Evolutionary conservation across 2,888 invertebrate species (phyloP), one percentile per base, ranked within the genome.

Genomic region (Zonitis immaculata): DNA sequence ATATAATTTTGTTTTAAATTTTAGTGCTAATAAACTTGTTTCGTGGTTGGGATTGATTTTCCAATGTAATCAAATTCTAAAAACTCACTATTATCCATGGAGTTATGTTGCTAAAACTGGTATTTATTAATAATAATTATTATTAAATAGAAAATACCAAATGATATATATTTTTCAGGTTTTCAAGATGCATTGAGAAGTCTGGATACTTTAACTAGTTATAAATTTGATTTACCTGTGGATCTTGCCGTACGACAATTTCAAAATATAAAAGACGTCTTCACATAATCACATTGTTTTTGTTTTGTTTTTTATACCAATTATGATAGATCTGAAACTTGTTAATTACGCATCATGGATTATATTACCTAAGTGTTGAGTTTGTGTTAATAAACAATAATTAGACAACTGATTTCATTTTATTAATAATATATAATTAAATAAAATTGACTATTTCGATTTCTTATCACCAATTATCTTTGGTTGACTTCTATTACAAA

Each of bases 171-270:
- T 28, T 56, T 67, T 64, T 61, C 69, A 88, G 97, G 96, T 44
- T 98, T 98, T 75, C 95, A 96, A 73, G 99, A 99, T 76, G 86
- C 95, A 16, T 79, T 97, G 60, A 88, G 90, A 63, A 90, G 95
- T 53, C 79, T 99, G 66, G 97, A 98, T 70, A 85, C 86, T 50
- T 79, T 99, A 48, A 88, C 89, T 48, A 83, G 84, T 49, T 85
- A 89, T 68, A 88, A 91, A 71, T 98, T 97, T 77, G 89, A 93
- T 72, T 80, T 99, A 68, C 97, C 98, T 0, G 92, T 96, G 12
- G 97, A 99, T 77, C 80, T 98, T 67, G 98, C 99, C 35, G 88
- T 99, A 39, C 86, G 95, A 70, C 96, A 97, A 70, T 95, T 99
- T 73, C 92, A 94, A 73, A 96, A 96, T 79, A 97, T 98, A 75